Conservation (phyloP, 2,113 vertebrate genomes). For the Strix uralensis region DNA sequence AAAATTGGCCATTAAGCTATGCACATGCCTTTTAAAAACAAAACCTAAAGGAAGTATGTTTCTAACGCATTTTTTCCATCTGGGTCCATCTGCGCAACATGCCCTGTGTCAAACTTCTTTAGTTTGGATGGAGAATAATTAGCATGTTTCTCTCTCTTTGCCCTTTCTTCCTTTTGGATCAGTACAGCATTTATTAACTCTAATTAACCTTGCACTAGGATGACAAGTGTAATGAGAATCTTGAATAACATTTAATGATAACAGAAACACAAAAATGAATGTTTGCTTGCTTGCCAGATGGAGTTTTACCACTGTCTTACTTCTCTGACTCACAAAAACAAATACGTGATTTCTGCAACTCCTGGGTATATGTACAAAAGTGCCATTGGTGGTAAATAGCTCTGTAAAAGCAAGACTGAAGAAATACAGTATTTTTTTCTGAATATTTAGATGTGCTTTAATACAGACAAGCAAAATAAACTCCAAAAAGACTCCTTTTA, state of each 20-base stretch:
- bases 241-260: constrained; percentile 41
- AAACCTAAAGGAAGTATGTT: not conserved
- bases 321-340: constrained; percentile 24
- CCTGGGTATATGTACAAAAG: not conserved
- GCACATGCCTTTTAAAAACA: not conserved
- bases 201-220: constrained; percentile 56
- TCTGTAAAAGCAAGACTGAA: not conserved
- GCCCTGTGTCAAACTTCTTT: constrained; percentile 4
- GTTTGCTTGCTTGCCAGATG: constrained; percentile 32
- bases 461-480: not conserved
- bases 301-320: constrained; percentile 33
- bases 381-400: not conserved
- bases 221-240: constrained; percentile 51
- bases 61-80: not conserved
- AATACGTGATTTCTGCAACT: not conserved
- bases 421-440: not conserved
- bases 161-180: constrained; percentile 35
- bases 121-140: constrained; percentile 38
- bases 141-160: constrained; percentile 24
- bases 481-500: not conserved
- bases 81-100: constrained; percentile 17
- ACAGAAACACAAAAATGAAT: constrained; percentile 48
- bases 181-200: constrained; percentile 48
- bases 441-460: not conserved
- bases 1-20: not conserved